These are phyloP conservation scores for Zosterops japonicus DNA, from an alignment of 2,113 vertebrate genomes.

Conservation along the genomic window DNA sequence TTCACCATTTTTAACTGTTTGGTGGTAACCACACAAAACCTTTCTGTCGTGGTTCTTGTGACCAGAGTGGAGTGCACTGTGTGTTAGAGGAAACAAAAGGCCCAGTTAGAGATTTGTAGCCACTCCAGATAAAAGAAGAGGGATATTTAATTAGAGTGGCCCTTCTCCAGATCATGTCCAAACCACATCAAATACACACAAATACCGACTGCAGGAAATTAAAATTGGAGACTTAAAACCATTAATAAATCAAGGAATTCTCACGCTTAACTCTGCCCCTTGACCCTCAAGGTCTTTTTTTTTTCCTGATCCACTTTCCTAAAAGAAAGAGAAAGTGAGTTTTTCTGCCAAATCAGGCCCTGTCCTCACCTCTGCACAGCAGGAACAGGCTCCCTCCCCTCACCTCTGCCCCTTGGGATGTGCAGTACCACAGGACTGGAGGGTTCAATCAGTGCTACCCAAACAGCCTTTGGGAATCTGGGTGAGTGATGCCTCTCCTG, in stretches of 20 bases:
- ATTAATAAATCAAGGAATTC: slow-evolving; percentile 6
- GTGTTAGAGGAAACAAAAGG: slow-evolving; percentile 2
- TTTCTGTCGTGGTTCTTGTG: background rate
- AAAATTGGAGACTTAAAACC: background rate
- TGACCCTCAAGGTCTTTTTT: background rate
- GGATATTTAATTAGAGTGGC: slow-evolving; percentile 11
- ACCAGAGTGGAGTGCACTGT: background rate
- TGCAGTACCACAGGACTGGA: background rate
- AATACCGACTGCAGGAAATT: slow-evolving; percentile 46
- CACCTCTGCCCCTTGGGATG: background rate
- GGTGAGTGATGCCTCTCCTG: background rate
- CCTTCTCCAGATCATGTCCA: background rate
- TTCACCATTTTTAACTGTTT: background rate
- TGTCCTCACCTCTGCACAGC: background rate
- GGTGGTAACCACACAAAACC: background rate
- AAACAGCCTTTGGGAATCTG: background rate
- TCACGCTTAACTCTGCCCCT: background rate
- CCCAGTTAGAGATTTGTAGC: background rate
- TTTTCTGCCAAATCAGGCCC: background rate
- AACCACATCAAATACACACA: slow-evolving; percentile 42
- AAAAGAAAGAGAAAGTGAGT: background rate
- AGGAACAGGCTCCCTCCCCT: background rate
- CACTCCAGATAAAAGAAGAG: slow-evolving; percentile 32
- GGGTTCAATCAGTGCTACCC: background rate
- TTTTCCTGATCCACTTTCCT: background rate